Conservation (phyloP, 2,888 invertebrate species). For the Scaptomyza cyrtandrae region DNA sequence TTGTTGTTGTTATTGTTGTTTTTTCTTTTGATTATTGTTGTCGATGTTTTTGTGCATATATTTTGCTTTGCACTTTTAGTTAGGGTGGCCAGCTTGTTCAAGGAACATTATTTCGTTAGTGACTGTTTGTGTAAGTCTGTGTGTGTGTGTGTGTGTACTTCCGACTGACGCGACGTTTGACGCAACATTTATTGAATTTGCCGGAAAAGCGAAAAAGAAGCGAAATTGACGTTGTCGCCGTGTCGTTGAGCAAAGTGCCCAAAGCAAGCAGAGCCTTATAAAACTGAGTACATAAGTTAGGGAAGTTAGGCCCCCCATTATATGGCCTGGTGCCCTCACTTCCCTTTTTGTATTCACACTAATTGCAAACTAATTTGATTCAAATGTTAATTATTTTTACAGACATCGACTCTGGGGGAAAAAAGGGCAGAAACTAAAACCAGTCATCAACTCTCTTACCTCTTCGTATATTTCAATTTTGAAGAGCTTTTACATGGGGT, state of each 20-base stretch:
- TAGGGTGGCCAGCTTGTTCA: slow-evolving; percentile 41
- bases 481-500: slow-evolving; percentile 1
- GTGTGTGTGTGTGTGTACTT: slow-evolving; percentile 28
- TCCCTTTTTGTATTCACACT: slow-evolving; percentile 31
- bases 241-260: slow-evolving; percentile 32
- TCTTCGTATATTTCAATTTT: slow-evolving; percentile 5
- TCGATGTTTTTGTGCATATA: slow-evolving; percentile 10
- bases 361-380: slow-evolving; percentile 75
- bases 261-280: slow-evolving; percentile 10
- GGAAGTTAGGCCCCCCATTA: slow-evolving; percentile 23
- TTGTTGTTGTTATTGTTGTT: slow-evolving; percentile 22
- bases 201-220: slow-evolving; percentile 15
- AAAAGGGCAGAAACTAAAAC: slow-evolving; percentile 3
- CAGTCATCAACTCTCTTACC: slow-evolving; percentile 21
- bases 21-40: slow-evolving; percentile 25
- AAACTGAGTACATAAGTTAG: slow-evolving; percentile 32
- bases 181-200: slow-evolving; percentile 67
- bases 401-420: slow-evolving; percentile 36
- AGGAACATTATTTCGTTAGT: slow-evolving; percentile 11
- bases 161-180: slow-evolving; percentile 37
- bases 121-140: slow-evolving; percentile 10
- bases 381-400: slow-evolving; percentile 66
- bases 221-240: slow-evolving; percentile 41
- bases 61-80: slow-evolving; percentile 25
- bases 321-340: not conserved